These are phyloP conservation scores for Danionella dracula DNA, from an alignment of 2,797 vertebrate genomes.

Conservation along the genomic window DNA sequence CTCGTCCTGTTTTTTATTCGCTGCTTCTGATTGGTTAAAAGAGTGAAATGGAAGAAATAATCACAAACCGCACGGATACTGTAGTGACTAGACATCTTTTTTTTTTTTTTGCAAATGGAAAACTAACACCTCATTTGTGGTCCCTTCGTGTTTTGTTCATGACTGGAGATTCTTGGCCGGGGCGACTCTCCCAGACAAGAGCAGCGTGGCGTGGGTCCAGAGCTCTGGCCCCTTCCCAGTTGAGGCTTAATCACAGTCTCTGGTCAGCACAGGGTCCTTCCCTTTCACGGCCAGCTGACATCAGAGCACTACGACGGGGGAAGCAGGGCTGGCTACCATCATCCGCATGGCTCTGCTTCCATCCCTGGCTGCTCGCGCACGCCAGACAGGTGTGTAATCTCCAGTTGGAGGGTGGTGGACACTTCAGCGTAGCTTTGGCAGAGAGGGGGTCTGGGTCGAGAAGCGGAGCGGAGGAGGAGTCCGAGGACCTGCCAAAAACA, in stretches of 20 bases:
- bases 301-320: slow-evolving; percentile 71
- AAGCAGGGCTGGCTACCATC: slow-evolving; percentile 39
- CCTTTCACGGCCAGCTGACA: slow-evolving; percentile 93
- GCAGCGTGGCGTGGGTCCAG: slow-evolving; percentile 83
- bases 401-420: slow-evolving; percentile 38
- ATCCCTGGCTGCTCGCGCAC: slow-evolving; percentile 32
- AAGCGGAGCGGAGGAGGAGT: slow-evolving; percentile 8
- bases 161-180: slow-evolving; percentile 53
- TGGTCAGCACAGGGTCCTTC: slow-evolving; percentile 53
- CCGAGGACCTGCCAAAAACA: slow-evolving; percentile 59
- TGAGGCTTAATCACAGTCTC: slow-evolving; percentile 74
- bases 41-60: no score
- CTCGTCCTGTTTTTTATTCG: no score
- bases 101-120: no score
- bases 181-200: slow-evolving; percentile 44
- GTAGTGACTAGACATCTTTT: no score
- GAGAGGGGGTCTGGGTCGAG: slow-evolving; percentile 1
- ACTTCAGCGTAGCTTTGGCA: slow-evolving; percentile 21
- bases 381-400: slow-evolving; percentile 65
- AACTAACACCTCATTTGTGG: no score
- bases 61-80: no score
- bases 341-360: slow-evolving; percentile 18
- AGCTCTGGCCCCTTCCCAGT: slow-evolving; percentile 88
- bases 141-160: no score
- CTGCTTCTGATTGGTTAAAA: no score